Evolutionary conservation across 2,113 vertebrate genomes (phyloP), one percentile per base, ranked within the genome.

Genomic region (Spea multiplicata): DNA sequence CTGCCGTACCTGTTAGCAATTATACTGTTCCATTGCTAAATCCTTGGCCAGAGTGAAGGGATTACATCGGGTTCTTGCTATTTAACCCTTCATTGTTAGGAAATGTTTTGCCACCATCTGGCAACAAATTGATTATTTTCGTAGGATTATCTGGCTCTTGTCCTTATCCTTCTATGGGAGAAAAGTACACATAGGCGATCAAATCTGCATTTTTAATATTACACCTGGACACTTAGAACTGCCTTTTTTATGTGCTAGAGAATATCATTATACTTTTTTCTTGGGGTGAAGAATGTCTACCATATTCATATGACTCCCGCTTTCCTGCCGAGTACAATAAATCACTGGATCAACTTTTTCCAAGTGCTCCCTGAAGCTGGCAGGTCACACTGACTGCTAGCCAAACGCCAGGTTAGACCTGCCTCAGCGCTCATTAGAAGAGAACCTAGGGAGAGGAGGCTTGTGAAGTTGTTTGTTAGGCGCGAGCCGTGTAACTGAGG

Each of bases 1-100:
- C 64, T 80, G 78, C 71, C 57, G 78, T 80, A 80, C 78, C 78
- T 80, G 78, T 80, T 80, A 80, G 64, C 70, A 80, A 80, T 80
- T 80, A 80, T 80, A 59, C 71, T 80, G 71, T 80, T 80, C 78
- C 78, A 80, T 73, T 73, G 64, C 78, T 80, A 80, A 80, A 67
- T 80, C 78, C 78, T 80, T 80, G 78, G 78, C 78, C 71, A 49
- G 78, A 80, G 66, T 68, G 71, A 71, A 47, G 78, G 64, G 71
- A 80, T 80, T 80, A 80, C 78, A 80, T 74, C 66, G 71, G 71
- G 45, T 17, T 30, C 64, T 74, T 68, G 78, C 78, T 80, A 80
- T 80, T 80, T 80, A 80, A 80, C 78, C 71, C 71, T 80, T 10
- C 3, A 66, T 53, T 17, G 6, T 48, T 10, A 14, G 46, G 48